Evolutionary conservation across 2,797 vertebrate genomes (phyloP), one percentile per base, ranked within the genome.

Genomic region (Sciurus carolinensis): DNA sequence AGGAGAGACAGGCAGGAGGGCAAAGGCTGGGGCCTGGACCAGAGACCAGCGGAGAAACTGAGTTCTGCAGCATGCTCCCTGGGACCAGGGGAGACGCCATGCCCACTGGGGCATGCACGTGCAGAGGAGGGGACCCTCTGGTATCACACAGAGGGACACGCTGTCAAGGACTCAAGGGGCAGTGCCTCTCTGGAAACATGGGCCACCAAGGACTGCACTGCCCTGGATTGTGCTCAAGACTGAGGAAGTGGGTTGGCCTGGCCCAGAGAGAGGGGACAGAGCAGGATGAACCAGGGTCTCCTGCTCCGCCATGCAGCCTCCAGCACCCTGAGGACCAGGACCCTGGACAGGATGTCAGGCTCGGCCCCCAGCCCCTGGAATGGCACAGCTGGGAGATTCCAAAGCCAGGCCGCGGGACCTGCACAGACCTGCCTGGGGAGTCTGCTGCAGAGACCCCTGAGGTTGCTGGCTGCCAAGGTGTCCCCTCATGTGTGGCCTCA

Each of bases 181-280:
- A 33, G 44, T 20, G 26, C 14, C 50, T 20, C 57, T 47, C 26
- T 7, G 18, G 62, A n/a, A 3, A 0, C 33, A 9, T 4, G 18
- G 52, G 39, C 2, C 0, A 0, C 54, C 1, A 0, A 22, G 7
- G 20, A 10, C 42, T 39, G 62, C n/a, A 0, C 10, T 4, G 39
- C 81, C 54, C 73, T 44, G 28, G 67, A 54, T 36, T 36, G 11
- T n/a, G 59, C 11, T 33, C 76, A 9, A 67, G 71, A 18, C 20
- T 7, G 18, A 42, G 80, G 30, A 5, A 15, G 44, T 6, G 1
- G 52, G 36, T 22, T 75, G 39, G 30, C 50, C 33, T 15, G 7
- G 9, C 57, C 59, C 13, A 28, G 69, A n/a, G 50, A 26, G 59
- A 44, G 26, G 52, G 30, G 57, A 59, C 7, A 59, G 57, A 24